phyloP scores from a whole-genome alignment of 2,113 vertebrate species.

The Lycocorax pyrrhopterus region DNA sequence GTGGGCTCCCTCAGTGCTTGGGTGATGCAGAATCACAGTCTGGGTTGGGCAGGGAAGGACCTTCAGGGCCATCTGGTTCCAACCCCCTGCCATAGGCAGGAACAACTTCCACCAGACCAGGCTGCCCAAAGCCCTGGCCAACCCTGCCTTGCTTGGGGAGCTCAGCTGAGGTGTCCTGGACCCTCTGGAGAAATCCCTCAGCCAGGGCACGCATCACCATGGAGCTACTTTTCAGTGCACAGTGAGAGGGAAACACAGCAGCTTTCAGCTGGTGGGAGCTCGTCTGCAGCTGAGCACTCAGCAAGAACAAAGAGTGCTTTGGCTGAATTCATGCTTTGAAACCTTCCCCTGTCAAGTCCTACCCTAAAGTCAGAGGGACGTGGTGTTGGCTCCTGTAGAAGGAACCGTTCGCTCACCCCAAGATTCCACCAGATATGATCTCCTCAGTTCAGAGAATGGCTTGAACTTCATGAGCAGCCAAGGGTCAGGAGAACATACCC shows the following conservation, averaged over 20 bases:
- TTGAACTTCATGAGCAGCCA: neutral
- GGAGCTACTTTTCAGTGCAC: neutral
- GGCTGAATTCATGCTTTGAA: neutral
- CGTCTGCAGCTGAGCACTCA: neutral
- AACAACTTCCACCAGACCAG: neutral
- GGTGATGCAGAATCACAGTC: neutral
- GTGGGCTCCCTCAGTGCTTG: rapidly evolving
- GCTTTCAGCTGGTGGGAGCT: neutral
- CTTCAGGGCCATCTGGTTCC: neutral
- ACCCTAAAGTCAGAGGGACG: neutral
- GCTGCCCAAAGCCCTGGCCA: neutral
- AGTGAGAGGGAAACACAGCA: neutral
- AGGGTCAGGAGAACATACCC: neutral
- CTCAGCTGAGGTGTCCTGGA: neutral
- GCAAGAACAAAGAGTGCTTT: neutral
- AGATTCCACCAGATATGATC: neutral
- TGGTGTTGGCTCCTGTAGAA: neutral
- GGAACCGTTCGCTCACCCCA: neutral
- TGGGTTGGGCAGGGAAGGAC: neutral
- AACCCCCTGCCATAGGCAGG: neutral
- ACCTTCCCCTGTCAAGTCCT: neutral
- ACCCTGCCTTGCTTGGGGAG: neutral
- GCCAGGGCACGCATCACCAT: neutral
- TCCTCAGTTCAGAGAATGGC: neutral
- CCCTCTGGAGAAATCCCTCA: neutral